Base-by-base conservation (phyloP, 2,113 vertebrate genomes). In the Eira barbara region DNA sequence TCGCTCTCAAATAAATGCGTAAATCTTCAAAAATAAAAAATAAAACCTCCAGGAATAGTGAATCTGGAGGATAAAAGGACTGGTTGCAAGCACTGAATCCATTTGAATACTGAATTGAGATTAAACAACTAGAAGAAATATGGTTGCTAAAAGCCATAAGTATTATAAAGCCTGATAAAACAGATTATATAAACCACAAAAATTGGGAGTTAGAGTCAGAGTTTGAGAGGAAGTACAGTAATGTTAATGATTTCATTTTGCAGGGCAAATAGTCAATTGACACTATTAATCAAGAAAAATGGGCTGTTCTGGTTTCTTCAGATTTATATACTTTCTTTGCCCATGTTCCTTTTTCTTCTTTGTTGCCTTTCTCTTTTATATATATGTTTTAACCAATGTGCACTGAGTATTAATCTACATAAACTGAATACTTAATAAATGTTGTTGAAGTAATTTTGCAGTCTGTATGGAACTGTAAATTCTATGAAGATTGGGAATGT, bases 371-470 rank as follows among this genome's bases (percentile, higher is more conserved):
- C 7, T 14, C 45, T 6, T n/a, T 90, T 95, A 69, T 76, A 73
- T 76, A 76, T 47, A 82, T 97, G 55, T 78, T 91, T 42, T 21
- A 79, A n/a, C 29, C 80, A 90, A 74, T 55, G 18, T 89, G 34
- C 47, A 47, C 34, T 89, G 63, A 91, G 65, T 95, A 78, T 93
- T 88, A 93, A 71, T 89, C 34, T 85, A 94, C 39, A 88, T 94
- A 91, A 91, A 59, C 67, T 90, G 89, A 94, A 78, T 92, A 55
- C 83, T 92, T 94, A 95, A 86, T 92, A 95, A 95, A 84, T 84
- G 23, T 78, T 79, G 17, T 89, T 94, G 55, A 94, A 90, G 71
- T 81, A 69, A 92, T 94, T 97, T 92, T 94, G 21, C 42, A 81
- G 76, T 59, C 84, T 95, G 49, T 18, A 78, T 85, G 25, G 78